Conservation (phyloP, 2,113 vertebrate genomes). For the Elaphurus davidianus region DNA sequence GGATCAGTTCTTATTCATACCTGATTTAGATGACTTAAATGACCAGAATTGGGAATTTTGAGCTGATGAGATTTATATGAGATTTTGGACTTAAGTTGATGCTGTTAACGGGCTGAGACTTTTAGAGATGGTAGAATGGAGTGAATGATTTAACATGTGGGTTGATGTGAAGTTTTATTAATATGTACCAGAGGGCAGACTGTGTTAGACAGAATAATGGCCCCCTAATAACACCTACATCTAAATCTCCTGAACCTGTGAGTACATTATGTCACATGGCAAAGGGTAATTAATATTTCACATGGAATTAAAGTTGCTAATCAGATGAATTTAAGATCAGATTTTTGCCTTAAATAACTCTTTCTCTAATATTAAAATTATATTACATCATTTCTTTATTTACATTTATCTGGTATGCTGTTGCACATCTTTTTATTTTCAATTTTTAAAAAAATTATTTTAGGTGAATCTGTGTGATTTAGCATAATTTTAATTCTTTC, state of each 20-base stretch:
- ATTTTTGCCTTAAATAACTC: not conserved
- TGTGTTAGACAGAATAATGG: not conserved
- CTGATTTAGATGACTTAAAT: not conserved
- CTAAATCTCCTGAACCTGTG: not conserved
- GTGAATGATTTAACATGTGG: not conserved
- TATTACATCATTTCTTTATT: not conserved
- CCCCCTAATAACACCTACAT: not conserved
- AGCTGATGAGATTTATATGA: not conserved
- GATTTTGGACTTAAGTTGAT: not conserved
- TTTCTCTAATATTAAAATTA: not conserved
- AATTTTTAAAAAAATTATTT: not conserved
- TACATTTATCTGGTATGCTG: not conserved
- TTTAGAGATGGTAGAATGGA: not conserved
- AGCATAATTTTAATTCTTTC: not conserved
- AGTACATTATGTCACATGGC: not conserved
- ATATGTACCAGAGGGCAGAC: not conserved
- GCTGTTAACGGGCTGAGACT: not conserved
- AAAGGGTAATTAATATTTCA: not conserved
- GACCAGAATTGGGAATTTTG: not conserved
- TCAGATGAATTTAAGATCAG: not conserved
- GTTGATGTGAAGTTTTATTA: not conserved
- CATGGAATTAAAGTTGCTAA: not conserved
- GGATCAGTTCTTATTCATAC: not conserved
- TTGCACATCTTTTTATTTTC: not conserved
- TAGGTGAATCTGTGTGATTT: not conserved